Evolutionary conservation across 2,888 invertebrate species (phyloP), one percentile per base, ranked within the genome.

Genomic region (Coecobrya sp.): DNA sequence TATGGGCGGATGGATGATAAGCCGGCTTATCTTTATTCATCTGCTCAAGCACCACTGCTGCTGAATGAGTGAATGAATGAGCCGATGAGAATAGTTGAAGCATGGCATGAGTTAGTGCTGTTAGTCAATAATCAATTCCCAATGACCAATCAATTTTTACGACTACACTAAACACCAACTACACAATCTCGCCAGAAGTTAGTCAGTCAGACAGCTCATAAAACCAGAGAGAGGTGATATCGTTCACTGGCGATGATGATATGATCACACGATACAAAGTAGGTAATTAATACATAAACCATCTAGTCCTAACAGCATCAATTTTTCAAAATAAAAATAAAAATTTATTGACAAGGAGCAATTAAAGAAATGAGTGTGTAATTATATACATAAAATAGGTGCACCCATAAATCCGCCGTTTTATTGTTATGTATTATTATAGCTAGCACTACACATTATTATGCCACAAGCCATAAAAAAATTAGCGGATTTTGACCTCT

Each of bases 141-240:
- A 70, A 70, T 70, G 36, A 36, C 70, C 70, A 70, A 70, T 70
- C 70, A 70, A 70, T 70, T 70, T 70, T 70, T 70, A 70, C 36
- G 42, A 70, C 36, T 42, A 13, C 27, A 13, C 1, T n/a, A n/a
- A n/a, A n/a, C 36, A 36, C 36, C 7, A 2, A 36, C 36, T 62
- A 5, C 19, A 62, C 11, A 5, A 62, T 36, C 36, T 36, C 2
- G 36, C 36, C 36, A 36, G 36, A n/a, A n/a, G 2, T 36, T 36
- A 36, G 36, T 36, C 36, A 62, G n/a, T 62, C 62, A 62, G 62
- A 11, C 8, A 62, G 19, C 25, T 25, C 8, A 62, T 62, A 62
- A 62, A 62, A 62, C 1, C 13, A 3, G n/a, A n/a, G n/a, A n/a
- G n/a, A n/a, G 13, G 10, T 13, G 1, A 49, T 49, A 49, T 13